Evolutionary conservation across 2,113 vertebrate genomes (phyloP).

Genomic region (Phrynosoma blainvillii): DNA sequence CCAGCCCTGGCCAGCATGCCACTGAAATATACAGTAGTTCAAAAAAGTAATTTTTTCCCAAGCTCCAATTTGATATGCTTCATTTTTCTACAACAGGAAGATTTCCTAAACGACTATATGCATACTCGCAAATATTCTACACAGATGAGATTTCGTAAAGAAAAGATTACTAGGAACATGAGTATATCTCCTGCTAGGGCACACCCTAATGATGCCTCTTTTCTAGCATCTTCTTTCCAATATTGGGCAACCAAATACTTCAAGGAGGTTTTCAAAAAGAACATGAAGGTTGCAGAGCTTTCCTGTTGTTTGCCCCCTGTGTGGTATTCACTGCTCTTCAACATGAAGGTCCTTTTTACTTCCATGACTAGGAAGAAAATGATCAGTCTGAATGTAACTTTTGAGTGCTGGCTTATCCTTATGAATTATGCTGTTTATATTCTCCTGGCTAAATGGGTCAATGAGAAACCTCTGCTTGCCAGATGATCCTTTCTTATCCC

Average conservation of each 20-base stretch:
- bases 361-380: neutral
- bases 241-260: neutral
- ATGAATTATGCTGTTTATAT: neutral
- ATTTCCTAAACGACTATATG: no score
- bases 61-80: no score
- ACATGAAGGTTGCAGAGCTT: no score
- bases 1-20: no score
- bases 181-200: neutral
- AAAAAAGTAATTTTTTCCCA: no score
- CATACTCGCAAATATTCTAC: no score
- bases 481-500: neutral
- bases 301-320: neutral
- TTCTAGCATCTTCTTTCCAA: neutral
- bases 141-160: neutral
- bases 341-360: neutral
- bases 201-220: neutral
- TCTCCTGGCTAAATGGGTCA: conserved; percentile 23
- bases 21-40: no score
- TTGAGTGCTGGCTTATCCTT: neutral
- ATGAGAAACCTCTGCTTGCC: neutral
- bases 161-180: neutral
- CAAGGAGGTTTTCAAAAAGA: neutral
- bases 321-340: neutral
- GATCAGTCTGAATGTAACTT: neutral
- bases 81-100: no score